A percentile compares a stretch with the other conserved stretches of the same genome.
phyloP scores from a whole-genome alignment of 2,113 vertebrate species.

The Haemorhous mexicanus region DNA sequence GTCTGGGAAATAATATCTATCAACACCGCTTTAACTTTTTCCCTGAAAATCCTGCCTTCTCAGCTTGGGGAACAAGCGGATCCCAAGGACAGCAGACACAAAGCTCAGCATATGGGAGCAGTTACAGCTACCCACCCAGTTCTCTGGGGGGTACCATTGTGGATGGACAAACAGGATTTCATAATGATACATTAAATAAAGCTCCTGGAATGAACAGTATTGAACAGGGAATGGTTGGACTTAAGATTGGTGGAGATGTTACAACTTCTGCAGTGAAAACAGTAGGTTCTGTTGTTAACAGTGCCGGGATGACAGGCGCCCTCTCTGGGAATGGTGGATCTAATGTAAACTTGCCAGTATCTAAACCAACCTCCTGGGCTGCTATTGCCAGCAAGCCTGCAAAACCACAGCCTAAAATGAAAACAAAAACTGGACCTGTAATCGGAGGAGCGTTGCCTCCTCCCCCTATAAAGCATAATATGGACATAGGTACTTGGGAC shows the following conservation, averaged over 20 bases:
- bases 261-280: conserved; percentile 86
- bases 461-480: conserved; percentile 94
- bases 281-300: conserved; percentile 88
- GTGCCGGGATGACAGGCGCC: conserved; percentile 78
- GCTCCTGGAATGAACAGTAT: conserved; percentile 95
- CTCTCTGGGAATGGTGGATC: conserved; percentile 83
- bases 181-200: conserved; percentile 89
- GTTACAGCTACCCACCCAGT: conserved; percentile 93
- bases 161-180: conserved; percentile 93
- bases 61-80: conserved; percentile 92
- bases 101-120: conserved; percentile 90
- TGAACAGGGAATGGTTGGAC: conserved; percentile 93
- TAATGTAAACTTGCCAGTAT: conserved; percentile 83
- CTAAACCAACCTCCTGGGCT: conserved; percentile 93
- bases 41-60: conserved; percentile 93
- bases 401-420: conserved; percentile 89
- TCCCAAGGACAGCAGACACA: conserved; percentile 94
- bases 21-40: conserved; percentile 96
- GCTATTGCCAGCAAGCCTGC: conserved; percentile 95
- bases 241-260: conserved; percentile 89
- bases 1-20: conserved; percentile 90
- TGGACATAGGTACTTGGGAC: conserved; percentile 98
- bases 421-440: conserved; percentile 85
- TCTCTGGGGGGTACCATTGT: conserved; percentile 91
- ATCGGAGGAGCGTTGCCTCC: conserved; percentile 83